Conservation (phyloP, 2,888 invertebrate genomes). For the Diarsia brunnea region DNA sequence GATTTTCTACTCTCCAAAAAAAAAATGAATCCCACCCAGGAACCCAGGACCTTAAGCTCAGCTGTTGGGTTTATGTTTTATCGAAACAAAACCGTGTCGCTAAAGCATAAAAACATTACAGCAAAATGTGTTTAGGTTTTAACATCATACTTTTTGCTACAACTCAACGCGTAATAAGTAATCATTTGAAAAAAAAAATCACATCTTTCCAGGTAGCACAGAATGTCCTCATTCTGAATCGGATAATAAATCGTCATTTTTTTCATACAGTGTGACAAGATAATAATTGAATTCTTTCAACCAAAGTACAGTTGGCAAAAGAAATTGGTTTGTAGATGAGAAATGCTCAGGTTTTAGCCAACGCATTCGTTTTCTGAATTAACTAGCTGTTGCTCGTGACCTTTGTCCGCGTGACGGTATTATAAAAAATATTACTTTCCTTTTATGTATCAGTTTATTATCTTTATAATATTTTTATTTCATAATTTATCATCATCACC, state of each 20-base stretch:
- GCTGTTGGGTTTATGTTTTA: too few relatives aligned
- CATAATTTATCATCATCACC: too few relatives aligned
- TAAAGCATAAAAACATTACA: not conserved
- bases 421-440: too few relatives aligned
- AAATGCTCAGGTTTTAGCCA: not conserved
- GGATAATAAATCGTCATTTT: conserved; percentile 50
- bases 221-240: conserved; percentile 37
- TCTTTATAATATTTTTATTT: too few relatives aligned
- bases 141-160: not conserved
- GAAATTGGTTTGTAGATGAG: not conserved
- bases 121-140: not conserved
- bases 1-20: too few relatives aligned
- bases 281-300: conserved; percentile 46
- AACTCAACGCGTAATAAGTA: not conserved
- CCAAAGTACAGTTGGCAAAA: conserved; percentile 41
- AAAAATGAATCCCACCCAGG: too few relatives aligned
- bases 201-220: conserved; percentile 23
- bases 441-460: too few relatives aligned
- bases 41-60: too few relatives aligned
- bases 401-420: too few relatives aligned
- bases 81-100: too few relatives aligned
- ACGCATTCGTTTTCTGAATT: not conserved
- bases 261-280: conserved; percentile 49
- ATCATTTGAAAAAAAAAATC: conserved; percentile 23
- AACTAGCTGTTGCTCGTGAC: too few relatives aligned